Percentiles rank a stretch among this genome's conserved stretches.
phyloP scores from a whole-genome alignment of 1,140 invertebrate species.

The Neodiprion lecontei region DNA sequence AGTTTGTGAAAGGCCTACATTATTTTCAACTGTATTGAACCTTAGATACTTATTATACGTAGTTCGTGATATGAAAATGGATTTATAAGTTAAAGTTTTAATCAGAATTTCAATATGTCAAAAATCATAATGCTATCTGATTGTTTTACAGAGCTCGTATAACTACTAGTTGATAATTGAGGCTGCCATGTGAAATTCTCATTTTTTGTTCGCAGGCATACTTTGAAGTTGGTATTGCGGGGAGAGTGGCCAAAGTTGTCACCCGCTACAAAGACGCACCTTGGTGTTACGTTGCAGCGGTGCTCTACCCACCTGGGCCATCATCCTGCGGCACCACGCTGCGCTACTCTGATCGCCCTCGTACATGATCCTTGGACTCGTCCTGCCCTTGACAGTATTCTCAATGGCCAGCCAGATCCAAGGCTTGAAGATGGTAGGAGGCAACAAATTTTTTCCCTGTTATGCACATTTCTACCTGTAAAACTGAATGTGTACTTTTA shows the following conservation, averaged over 20 bases:
- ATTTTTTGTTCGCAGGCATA: slow-evolving; percentile 53
- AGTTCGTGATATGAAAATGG: too few relatives aligned
- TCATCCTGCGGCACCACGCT: slow-evolving; percentile 56
- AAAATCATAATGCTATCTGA: background rate
- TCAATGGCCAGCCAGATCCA: slow-evolving; percentile 56
- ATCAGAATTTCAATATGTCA: too few relatives aligned
- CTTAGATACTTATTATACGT: too few relatives aligned
- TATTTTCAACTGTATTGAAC: too few relatives aligned
- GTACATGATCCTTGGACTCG: slow-evolving; percentile 63
- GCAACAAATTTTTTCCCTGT: background rate
- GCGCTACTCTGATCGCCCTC: slow-evolving; percentile 56
- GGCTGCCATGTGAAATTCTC: slow-evolving; percentile 7
- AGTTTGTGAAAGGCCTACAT: too few relatives aligned
- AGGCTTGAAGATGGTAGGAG: slow-evolving; percentile 55
- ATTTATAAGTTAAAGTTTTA: too few relatives aligned
- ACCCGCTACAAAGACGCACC: slow-evolving; percentile 62
- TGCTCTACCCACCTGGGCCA: slow-evolving; percentile 55
- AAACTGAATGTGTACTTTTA: too few relatives aligned
- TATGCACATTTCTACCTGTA: too few relatives aligned
- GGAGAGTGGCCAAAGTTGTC: slow-evolving; percentile 65
- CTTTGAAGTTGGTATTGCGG: slow-evolving; percentile 63
- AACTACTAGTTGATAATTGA: too few relatives aligned
- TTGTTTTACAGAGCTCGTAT: background rate
- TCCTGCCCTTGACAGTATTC: slow-evolving; percentile 57
- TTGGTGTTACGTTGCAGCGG: slow-evolving; percentile 62